These are phyloP conservation scores for Sinocyclocheilus maitianheensis DNA, from an alignment of 2,113 vertebrate genomes.

Conservation along the genomic window DNA sequence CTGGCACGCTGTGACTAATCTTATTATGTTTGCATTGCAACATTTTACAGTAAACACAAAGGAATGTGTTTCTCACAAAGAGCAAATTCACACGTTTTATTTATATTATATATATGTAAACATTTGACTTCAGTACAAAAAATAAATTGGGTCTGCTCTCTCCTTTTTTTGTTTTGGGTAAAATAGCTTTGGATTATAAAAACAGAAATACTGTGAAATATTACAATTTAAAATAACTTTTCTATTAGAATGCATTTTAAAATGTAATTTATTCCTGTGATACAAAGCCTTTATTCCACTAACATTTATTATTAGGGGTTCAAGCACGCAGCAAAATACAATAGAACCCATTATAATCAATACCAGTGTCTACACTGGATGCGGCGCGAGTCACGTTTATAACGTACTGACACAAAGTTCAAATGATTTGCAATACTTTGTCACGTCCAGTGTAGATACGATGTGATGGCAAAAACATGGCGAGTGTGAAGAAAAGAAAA, in stretches of 20 bases:
- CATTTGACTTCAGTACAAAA: not conserved
- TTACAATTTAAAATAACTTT: not conserved
- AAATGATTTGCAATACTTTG: too few relatives aligned
- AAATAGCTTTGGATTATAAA: not conserved
- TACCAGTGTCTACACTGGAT: too few relatives aligned
- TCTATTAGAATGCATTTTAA: not conserved
- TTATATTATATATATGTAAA: not conserved
- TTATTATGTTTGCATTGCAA: conserved; percentile 52
- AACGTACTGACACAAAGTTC: too few relatives aligned
- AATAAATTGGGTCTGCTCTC: not conserved
- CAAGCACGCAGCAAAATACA: too few relatives aligned
- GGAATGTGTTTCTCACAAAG: conserved; percentile 46
- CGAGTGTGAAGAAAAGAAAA: too few relatives aligned
- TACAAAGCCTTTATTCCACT: not conserved
- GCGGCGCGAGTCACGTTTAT: too few relatives aligned
- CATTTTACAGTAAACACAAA: conserved; percentile 58
- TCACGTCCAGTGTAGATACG: too few relatives aligned
- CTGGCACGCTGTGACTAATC: conserved; percentile 71
- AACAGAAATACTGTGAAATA: not conserved
- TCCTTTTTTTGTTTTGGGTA: not conserved
- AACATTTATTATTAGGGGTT: not conserved
- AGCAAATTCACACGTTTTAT: not conserved
- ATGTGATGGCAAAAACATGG: too few relatives aligned
- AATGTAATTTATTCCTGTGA: not conserved
- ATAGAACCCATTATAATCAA: too few relatives aligned